Evolutionary conservation across 2,888 invertebrate species (phyloP).

Genomic region (Anodontia alba): DNA sequence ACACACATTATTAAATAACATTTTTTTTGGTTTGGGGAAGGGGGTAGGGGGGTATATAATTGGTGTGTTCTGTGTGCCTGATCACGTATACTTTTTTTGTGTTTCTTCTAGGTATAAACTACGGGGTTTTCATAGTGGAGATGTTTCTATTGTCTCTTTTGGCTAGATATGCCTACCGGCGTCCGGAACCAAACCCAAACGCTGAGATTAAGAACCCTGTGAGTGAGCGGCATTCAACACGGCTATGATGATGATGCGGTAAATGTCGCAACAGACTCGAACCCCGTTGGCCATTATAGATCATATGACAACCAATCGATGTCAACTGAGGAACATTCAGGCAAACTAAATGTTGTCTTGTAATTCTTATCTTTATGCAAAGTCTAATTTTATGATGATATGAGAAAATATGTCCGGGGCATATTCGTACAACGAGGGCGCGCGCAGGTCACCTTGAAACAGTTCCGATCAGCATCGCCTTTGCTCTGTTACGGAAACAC

Average conservation of each 20-base stretch:
- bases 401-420: no score
- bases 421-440: no score
- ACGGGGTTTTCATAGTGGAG: slow-evolving; percentile 53
- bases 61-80: no score
- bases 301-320: neutral
- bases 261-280: neutral
- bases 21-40: no score
- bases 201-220: no score
- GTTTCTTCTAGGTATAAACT: slow-evolving; percentile 50
- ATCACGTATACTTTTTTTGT: neutral
- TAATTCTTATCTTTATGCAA: no score
- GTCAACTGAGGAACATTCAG: neutral
- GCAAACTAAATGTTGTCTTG: neutral
- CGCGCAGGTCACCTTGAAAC: no score
- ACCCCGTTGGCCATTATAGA: neutral
- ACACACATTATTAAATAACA: no score
- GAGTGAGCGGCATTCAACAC: neutral
- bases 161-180: slow-evolving; percentile 58
- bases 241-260: neutral
- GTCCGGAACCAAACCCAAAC: neutral
- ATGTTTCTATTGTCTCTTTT: slow-evolving; percentile 45
- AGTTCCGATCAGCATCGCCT: no score
- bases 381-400: no score
- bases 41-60: no score
- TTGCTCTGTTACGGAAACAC: no score